phyloP scores from a whole-genome alignment of 2,797 vertebrate genomes.

The Ctenosaura bakeri region DNA sequence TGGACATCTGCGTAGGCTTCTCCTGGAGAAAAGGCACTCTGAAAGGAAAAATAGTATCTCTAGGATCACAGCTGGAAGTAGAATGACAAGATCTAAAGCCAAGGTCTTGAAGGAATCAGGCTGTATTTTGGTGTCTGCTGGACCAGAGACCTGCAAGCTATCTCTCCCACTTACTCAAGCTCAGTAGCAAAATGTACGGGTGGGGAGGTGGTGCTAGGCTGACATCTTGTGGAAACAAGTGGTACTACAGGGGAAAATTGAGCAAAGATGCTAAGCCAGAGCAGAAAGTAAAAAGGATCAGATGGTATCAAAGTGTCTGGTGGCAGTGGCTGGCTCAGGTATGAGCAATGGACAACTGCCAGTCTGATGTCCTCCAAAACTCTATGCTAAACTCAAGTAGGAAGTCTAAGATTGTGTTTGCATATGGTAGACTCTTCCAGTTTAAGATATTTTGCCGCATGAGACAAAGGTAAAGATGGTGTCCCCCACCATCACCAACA shows the following conservation, averaged over 20 bases:
- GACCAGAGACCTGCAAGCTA: background rate
- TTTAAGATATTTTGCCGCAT: background rate
- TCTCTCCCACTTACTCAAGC: background rate
- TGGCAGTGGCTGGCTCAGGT: too few relatives aligned
- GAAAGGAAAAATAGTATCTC: too few relatives aligned
- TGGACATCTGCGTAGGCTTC: background rate
- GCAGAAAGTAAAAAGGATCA: background rate
- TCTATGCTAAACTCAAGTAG: background rate
- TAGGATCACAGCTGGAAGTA: background rate
- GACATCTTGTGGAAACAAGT: slow-evolving; percentile 20
- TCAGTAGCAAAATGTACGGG: background rate
- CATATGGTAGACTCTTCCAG: background rate
- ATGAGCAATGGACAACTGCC: background rate
- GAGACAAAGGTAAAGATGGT: background rate
- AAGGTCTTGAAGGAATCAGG: background rate
- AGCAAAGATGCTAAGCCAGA: background rate
- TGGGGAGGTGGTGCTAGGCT: slow-evolving; percentile 10
- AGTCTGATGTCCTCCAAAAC: background rate
- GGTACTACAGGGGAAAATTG: background rate
- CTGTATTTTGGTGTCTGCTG: background rate
- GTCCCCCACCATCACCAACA: background rate
- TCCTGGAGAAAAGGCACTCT: background rate
- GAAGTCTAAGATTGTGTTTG: background rate
- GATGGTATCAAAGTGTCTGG: too few relatives aligned
- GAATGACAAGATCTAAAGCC: background rate